Base-by-base conservation (phyloP, 2,888 invertebrate genomes). In the Stomorhina lunata region DNA sequence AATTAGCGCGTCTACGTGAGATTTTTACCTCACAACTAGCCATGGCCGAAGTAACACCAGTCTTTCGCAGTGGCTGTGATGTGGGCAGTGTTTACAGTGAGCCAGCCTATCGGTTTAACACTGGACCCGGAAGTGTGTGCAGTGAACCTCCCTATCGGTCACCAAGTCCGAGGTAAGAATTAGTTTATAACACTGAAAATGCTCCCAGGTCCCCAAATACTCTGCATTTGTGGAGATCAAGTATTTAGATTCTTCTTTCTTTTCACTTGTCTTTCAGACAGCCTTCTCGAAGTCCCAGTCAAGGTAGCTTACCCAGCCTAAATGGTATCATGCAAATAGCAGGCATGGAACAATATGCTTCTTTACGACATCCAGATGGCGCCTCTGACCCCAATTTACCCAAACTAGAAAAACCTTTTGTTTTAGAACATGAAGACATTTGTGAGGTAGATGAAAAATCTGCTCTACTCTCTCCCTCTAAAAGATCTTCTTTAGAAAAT, bases 321-420 rank as follows among this genome's bases (percentile, higher is more conserved):
- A 95, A 91, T 92, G 95, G 90, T 93, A 95, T 91, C 91, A 93
- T 89, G 93, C 93, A 88, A 92, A 93, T 90, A 87, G 93, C 88
- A 88, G 93, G 87, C 85, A 92, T 91, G 92, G 92, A 90, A 84
- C 92, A 94, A 85, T 93, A 94, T 88, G 95, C 96, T 37, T 94
- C 95, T 80, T 90, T 97, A 68, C 93, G 97, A 84, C 96, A 97
- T 92, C 97, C 97, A 4, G 98, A 98, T 87, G 97, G 97, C 57
- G 97, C 98, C 65, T 98, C 97, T 25, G 97, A 98, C 92, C 97
- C 97, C 17, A 97, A 97, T 92, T 92, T 98, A 80, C 91, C 89
- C 12, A 90, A 90, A 84, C 69, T 86, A 48, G 90, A 90, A 84
- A 90, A 90, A 34, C 84, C 90, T 0, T 90, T 90, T 84, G 86